These are phyloP conservation scores for Cyprinus carpio DNA, from an alignment of 2,113 vertebrate genomes.

Conservation along the genomic window DNA sequence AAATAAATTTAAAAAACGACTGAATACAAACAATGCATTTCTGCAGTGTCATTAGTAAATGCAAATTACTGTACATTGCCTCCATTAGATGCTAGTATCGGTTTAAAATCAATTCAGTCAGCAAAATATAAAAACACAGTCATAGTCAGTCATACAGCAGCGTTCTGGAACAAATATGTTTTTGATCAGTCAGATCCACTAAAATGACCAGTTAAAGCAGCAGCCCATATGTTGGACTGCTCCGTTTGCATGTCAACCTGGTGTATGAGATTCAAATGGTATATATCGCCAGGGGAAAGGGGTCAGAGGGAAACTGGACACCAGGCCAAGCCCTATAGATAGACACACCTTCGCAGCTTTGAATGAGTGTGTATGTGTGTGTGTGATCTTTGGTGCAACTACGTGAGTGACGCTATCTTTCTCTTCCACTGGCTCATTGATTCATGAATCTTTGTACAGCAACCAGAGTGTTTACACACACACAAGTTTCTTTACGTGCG, in stretches of 20 bases:
- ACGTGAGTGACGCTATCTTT: not conserved
- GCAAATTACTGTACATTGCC: not conserved
- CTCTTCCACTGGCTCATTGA: constrained; percentile 19
- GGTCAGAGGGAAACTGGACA: constrained; percentile 58
- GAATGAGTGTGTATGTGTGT: not conserved
- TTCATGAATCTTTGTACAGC: constrained; percentile 8
- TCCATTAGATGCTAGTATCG: not conserved
- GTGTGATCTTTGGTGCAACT: not conserved
- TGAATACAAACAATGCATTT: not conserved
- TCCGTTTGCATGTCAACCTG: constrained; percentile 57
- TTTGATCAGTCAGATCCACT: constrained; percentile 13
- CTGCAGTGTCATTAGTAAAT: not conserved
- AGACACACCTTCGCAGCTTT: constrained; percentile 48
- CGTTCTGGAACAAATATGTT: not conserved
- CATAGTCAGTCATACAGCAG: not conserved
- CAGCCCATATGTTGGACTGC: constrained; percentile 17
- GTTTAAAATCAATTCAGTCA: not conserved
- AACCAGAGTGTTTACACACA: constrained; percentile 26
- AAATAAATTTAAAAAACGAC: not conserved
- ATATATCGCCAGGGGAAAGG: constrained; percentile 40
- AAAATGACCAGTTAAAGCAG: not conserved
- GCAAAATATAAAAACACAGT: not conserved
- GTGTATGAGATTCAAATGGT: constrained; percentile 57
- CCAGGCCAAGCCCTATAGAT: constrained; percentile 53
- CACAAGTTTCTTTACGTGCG: not conserved